Evolutionary conservation across 2,888 invertebrate species (phyloP).

Genomic region (Fragum fragum): DNA sequence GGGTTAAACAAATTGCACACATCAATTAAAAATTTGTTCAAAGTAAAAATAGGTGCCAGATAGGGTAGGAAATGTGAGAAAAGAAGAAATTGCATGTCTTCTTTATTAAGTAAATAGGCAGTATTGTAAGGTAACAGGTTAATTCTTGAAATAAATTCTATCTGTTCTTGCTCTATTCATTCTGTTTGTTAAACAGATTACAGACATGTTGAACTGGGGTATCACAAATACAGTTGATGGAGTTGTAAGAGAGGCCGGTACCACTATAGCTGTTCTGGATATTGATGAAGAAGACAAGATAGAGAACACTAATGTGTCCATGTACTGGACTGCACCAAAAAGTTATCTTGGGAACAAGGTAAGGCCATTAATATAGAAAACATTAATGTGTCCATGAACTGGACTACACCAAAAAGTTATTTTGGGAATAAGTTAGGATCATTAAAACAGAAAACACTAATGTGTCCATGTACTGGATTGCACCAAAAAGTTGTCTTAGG

Average conservation of each 20-base stretch:
- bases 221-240: slow-evolving; percentile 88
- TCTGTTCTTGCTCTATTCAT: no score
- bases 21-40: no score
- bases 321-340: slow-evolving; percentile 93
- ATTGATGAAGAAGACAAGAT: slow-evolving; percentile 65
- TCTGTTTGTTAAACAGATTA: slow-evolving; percentile 87
- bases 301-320: slow-evolving; percentile 76
- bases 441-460: slow-evolving; percentile 70
- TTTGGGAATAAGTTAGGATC: slow-evolving; percentile 92
- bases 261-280: slow-evolving; percentile 74
- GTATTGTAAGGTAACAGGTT: no score
- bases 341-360: slow-evolving; percentile 92
- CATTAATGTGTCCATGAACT: slow-evolving; percentile 88
- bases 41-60: no score
- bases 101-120: no score
- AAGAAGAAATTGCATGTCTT: no score
- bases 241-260: slow-evolving; percentile 71
- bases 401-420: slow-evolving; percentile 92
- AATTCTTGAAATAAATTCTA: no score
- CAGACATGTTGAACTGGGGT: slow-evolving; percentile 91
- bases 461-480: slow-evolving; percentile 91
- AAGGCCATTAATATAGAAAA: slow-evolving; percentile 71
- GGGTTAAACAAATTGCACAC: no score
- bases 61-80: no score
- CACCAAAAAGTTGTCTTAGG: slow-evolving; percentile 92